phyloP scores from a whole-genome alignment of 1,140 invertebrate genomes.

The Lethocerus indicus region DNA sequence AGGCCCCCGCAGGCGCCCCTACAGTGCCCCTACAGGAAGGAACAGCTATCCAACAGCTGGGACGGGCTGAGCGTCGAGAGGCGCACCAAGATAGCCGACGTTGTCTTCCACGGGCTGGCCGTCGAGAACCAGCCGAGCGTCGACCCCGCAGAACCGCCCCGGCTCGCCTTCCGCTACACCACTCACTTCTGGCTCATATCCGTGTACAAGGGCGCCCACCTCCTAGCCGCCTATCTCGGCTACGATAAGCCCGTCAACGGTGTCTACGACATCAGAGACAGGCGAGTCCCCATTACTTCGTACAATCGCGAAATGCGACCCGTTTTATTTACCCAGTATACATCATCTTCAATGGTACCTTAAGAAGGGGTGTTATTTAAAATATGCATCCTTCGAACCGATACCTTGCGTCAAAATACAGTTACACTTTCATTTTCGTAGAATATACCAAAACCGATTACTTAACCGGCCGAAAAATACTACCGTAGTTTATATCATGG shows the following conservation, averaged over 20 bases:
- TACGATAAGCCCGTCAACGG: conserved; percentile 6
- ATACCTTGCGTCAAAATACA: no score
- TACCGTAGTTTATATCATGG: no score
- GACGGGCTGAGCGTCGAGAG: conserved; percentile 13
- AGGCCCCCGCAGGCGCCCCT: background rate
- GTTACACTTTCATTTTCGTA: no score
- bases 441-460: no score
- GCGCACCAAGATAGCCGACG: conserved; percentile 5
- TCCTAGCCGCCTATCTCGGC: conserved; percentile 12
- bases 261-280: conserved; percentile 17
- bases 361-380: no score
- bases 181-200: conserved; percentile 19
- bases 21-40: background rate
- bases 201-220: conserved; percentile 16
- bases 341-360: no score
- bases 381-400: no score
- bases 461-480: no score
- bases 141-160: background rate
- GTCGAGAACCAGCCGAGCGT: conserved; percentile 15
- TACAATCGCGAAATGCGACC: no score
- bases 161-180: conserved; percentile 8
- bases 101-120: conserved; percentile 18
- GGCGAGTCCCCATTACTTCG: conserved; percentile 11
- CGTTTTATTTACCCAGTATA: no score
- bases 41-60: conserved; percentile 8